Conservation (phyloP, 2,113 vertebrate genomes). For the Ondatra zibethicus region DNA sequence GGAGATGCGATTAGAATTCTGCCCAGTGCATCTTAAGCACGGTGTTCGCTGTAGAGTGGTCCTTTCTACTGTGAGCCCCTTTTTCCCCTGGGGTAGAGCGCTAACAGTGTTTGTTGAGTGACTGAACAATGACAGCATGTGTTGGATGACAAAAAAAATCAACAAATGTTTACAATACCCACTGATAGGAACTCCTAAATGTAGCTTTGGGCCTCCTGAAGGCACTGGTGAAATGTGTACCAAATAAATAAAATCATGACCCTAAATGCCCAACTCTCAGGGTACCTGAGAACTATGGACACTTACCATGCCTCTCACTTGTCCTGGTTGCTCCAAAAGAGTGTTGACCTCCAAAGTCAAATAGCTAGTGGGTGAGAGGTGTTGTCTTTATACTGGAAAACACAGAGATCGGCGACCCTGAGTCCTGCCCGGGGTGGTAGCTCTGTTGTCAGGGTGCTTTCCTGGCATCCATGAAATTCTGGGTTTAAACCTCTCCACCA, state of each 20-base stretch:
- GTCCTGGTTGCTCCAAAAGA: background rate
- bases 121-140: conserved; percentile 63
- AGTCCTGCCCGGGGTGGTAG: background rate
- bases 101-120: conserved; percentile 63
- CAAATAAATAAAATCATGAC: conserved; percentile 47
- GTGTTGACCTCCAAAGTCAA: background rate
- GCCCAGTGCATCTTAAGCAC: background rate
- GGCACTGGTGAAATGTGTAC: conserved; percentile 9
- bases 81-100: background rate
- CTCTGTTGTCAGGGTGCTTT: background rate
- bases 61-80: conserved; percentile 34
- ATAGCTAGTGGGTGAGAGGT: background rate
- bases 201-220: background rate
- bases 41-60: background rate
- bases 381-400: background rate
- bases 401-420: background rate
- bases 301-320: background rate
- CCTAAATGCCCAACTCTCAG: conserved; percentile 45
- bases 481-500: background rate
- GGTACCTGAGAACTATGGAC: background rate
- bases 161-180: conserved; percentile 16
- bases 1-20: conserved; percentile 55
- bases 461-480: too few relatives aligned
- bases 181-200: conserved; percentile 42
- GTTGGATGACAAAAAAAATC: conserved; percentile 65